phyloP scores from a whole-genome alignment of 2,113 vertebrate species.

The Cercopithecus mona region DNA sequence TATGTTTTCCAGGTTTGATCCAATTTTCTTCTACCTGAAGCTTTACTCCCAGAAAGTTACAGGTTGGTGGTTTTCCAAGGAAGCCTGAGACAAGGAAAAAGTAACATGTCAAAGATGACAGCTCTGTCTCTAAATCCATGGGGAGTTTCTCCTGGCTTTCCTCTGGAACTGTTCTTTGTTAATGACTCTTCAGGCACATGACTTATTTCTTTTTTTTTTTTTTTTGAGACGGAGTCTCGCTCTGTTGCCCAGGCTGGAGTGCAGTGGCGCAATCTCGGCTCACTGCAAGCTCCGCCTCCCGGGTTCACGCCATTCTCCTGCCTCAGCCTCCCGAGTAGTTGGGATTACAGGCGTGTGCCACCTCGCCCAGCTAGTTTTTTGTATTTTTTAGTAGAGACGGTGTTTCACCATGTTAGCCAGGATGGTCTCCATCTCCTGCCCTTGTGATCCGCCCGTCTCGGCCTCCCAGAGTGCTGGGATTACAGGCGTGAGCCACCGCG shows the following conservation, averaged over 20 bases:
- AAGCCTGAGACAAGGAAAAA: neutral
- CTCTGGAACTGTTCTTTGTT: neutral
- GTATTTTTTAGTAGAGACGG: too few species aligned
- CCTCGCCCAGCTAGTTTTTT: too few species aligned
- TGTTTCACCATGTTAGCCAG: too few species aligned
- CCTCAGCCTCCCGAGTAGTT: too few species aligned
- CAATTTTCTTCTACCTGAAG: neutral
- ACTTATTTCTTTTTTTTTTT: neutral
- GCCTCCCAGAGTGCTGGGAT: too few species aligned
- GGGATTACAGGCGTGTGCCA: accelerated
- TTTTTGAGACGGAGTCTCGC: too few species aligned
- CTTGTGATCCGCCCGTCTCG: accelerated
- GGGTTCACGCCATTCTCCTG: too few species aligned
- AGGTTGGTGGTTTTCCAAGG: neutral
- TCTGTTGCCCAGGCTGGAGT: too few species aligned
- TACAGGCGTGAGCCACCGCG: too few species aligned
- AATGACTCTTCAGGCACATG: neutral
- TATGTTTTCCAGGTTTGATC: neutral
- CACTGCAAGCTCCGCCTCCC: too few species aligned
- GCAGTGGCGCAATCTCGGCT: too few species aligned
- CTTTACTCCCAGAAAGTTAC: neutral
- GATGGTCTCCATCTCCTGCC: too few species aligned
- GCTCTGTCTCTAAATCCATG: neutral
- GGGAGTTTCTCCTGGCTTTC: neutral
- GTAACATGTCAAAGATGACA: neutral